Base-by-base conservation (phyloP, 2,888 invertebrate species). In the Hirtodrosophila confusa region DNA sequence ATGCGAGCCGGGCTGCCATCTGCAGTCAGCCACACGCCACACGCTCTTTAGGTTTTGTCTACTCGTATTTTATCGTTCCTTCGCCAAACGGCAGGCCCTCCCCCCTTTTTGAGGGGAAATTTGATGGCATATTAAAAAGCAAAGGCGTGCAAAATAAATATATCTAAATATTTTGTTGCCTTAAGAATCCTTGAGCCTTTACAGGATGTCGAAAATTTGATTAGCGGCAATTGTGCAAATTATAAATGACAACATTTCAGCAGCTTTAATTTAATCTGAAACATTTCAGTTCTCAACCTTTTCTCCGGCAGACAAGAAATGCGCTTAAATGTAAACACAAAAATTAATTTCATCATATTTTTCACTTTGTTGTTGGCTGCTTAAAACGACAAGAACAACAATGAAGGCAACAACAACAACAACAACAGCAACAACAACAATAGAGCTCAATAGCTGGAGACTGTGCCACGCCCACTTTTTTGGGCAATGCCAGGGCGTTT, bases 331-430 rank as follows among this genome's bases (percentile, higher is more conserved):
- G 83, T 73, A 70, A 86, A 80, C 82, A 86, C 86, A 80, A 82
- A 84, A 84, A 86, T 84, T 84, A 84, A 84, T 84, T 86, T 75
- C 75, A 82, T 78, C 85, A 85, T 84, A 84, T 84, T 84, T 84
- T 86, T 84, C 85, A 84, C 69, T 84, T 86, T 80, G 69, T 54
- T 73, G 70, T 60, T 65, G 49, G 43, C 45, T 58, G 55, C 44
- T 60, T 43, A 24, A 31, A 56, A 17, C 17, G 17, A 17, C 17
- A 68, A 45, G 35, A 65, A 51, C 50, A 72, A 55, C 56, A 63
- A 51, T 44, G 3, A 27, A 27, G 5, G 5, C 3, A 51, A 39
- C 47, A 37, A 53, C 27, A 8, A 48, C n/a, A n/a, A n/a, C 27
- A 44, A 27, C 10, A 27, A 41, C 53, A 51, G n/a, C 27, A 44